Conservation (phyloP, 1,140 invertebrate species). For the Andricus grossulariae region DNA sequence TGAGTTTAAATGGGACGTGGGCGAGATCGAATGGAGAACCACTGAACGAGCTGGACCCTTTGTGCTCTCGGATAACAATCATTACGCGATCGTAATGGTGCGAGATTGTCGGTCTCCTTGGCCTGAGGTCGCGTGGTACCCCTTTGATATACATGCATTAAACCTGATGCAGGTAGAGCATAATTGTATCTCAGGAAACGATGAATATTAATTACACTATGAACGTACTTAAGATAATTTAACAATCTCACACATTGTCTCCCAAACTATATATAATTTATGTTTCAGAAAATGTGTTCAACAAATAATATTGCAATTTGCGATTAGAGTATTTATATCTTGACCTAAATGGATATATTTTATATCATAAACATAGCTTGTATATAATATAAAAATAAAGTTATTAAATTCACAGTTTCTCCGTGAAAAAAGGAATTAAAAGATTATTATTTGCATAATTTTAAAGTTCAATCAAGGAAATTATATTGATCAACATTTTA, state of each 20-base stretch:
- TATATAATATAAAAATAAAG: too few relatives aligned
- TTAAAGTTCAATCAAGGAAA: too few relatives aligned
- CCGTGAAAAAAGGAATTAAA: too few relatives aligned
- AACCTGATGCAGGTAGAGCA: slow-evolving; percentile 18
- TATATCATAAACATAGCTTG: too few relatives aligned
- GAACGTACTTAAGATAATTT: slow-evolving; percentile 17
- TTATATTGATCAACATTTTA: too few relatives aligned
- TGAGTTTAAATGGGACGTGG: slow-evolving; percentile 2
- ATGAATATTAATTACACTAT: slow-evolving; percentile 30
- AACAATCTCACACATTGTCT: slow-evolving; percentile 5
- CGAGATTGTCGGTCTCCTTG: slow-evolving; percentile 66
- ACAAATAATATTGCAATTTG: background rate
- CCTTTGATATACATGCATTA: slow-evolving; percentile 37
- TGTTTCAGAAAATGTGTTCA: background rate
- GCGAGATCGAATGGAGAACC: slow-evolving; percentile 58
- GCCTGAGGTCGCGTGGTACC: slow-evolving; percentile 43
- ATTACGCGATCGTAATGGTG: slow-evolving; percentile 68
- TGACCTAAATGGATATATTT: too few relatives aligned
- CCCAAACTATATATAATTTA: too few relatives aligned
- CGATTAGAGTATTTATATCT: too few relatives aligned
- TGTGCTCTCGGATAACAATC: slow-evolving; percentile 67
- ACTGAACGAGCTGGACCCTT: slow-evolving; percentile 60
- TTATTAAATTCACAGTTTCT: too few relatives aligned
- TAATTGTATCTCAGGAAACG: slow-evolving; percentile 31
- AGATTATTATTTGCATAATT: too few relatives aligned